Evolutionary conservation across 1,140 invertebrate genomes (phyloP).

Genomic region (Papilio helenus): DNA sequence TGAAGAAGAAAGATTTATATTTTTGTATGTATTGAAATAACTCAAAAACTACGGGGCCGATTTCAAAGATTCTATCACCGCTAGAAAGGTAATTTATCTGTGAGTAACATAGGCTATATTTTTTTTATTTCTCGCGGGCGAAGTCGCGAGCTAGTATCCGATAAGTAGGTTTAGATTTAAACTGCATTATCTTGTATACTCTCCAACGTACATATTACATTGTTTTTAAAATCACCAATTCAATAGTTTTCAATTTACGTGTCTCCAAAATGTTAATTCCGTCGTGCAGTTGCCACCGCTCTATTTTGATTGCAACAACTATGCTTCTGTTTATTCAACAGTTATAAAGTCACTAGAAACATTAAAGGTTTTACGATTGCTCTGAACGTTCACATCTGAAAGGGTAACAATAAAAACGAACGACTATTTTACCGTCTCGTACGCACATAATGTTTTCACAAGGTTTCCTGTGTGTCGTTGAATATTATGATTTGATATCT

Average conservation of each 20-base stretch:
- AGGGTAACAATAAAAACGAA: slow-evolving; percentile 58
- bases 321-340: slow-evolving; percentile 47
- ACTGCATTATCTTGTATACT: not conserved
- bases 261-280: not conserved
- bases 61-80: no score
- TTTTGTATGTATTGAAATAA: no score
- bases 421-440: slow-evolving; percentile 50
- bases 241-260: not conserved
- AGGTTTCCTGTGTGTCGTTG: slow-evolving; percentile 55
- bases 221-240: not conserved
- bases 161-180: not conserved
- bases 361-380: slow-evolving; percentile 58
- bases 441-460: slow-evolving; percentile 53
- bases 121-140: no score
- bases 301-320: not conserved
- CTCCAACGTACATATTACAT: not conserved
- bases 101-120: no score
- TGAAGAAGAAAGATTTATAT: no score
- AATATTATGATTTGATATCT: slow-evolving; percentile 28
- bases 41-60: no score
- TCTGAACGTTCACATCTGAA: slow-evolving; percentile 54
- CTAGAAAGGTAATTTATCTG: no score
- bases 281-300: not conserved
- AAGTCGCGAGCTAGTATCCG: no score
- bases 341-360: slow-evolving; percentile 52